Percentiles rank a stretch among this genome's conserved stretches.
These are phyloP conservation scores for Boulengeromyrus knoepffleri DNA, from an alignment of 2,113 vertebrate genomes.

Conservation along the genomic window DNA sequence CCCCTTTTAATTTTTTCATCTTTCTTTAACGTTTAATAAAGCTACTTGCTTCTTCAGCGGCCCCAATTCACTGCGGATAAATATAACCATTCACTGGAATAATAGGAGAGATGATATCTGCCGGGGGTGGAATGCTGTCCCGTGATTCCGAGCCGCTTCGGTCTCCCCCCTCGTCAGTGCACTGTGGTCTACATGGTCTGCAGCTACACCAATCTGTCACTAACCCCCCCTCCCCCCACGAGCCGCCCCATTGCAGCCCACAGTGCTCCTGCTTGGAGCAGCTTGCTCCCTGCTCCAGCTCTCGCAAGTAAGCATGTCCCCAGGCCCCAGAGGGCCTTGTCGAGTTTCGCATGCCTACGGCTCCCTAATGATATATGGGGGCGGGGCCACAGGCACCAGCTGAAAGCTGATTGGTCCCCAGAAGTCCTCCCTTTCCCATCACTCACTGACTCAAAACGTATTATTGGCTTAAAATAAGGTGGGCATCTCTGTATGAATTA, in stretches of 20 bases:
- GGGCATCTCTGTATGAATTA: background rate
- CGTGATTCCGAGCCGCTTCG: constrained; percentile 8
- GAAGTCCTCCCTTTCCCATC: background rate
- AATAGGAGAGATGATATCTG: constrained; percentile 8
- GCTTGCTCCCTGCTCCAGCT: background rate
- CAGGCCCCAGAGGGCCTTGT: background rate
- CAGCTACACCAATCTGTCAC: constrained; percentile 15
- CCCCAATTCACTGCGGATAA: constrained; percentile 15
- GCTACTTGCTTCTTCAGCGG: background rate
- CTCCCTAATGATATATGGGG: background rate
- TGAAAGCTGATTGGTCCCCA: background rate
- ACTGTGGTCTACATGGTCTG: background rate
- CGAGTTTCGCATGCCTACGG: background rate
- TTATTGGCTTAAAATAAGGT: background rate
- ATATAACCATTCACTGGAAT: constrained; percentile 19
- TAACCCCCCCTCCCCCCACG: background rate
- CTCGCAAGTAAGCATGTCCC: background rate
- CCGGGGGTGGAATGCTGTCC: constrained; percentile 18
- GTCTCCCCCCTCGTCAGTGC: background rate
- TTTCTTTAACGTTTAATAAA: background rate
- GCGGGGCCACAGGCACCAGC: background rate
- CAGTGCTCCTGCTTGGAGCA: background rate
- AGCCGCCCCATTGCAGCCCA: background rate
- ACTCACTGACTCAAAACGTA: background rate
- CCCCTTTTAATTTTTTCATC: background rate